phyloP scores from a whole-genome alignment of 2,113 vertebrate species.

The Serinus canaria region DNA sequence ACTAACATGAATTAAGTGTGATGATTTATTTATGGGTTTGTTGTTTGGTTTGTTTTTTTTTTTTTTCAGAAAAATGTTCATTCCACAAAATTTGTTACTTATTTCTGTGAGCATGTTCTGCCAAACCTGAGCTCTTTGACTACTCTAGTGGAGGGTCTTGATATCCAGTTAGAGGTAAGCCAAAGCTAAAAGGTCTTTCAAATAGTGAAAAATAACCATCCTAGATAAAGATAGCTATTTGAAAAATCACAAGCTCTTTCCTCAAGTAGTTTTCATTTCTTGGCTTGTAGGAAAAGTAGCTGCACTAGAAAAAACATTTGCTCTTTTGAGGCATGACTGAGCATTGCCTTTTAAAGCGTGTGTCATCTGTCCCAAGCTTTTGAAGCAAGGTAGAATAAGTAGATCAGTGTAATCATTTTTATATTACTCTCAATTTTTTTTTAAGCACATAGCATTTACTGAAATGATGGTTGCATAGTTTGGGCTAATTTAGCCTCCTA shows the following conservation, averaged over 20 bases:
- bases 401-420: neutral
- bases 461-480: neutral
- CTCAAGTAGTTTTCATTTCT: neutral
- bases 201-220: neutral
- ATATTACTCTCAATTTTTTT: neutral
- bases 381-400: neutral
- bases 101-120: slow-evolving; percentile 95
- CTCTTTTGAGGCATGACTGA: neutral
- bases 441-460: neutral
- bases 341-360: neutral
- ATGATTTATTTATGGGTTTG: neutral
- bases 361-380: neutral
- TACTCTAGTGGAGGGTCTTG: slow-evolving; percentile 90
- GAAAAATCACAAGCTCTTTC: neutral
- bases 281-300: neutral
- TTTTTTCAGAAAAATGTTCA: slow-evolving; percentile 95
- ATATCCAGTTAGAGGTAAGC: slow-evolving; percentile 96
- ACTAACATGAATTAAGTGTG: neutral
- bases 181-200: neutral
- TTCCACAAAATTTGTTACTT: slow-evolving; percentile 95
- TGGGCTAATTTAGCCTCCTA: neutral
- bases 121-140: slow-evolving; percentile 91
- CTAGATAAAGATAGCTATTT: neutral
- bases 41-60: neutral
- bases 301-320: neutral